A percentile compares a stretch with the other conserved stretches of the same genome.
These are phyloP conservation scores for Pelochelys cantorii DNA, from an alignment of 2,797 vertebrate genomes.

Conservation along the genomic window DNA sequence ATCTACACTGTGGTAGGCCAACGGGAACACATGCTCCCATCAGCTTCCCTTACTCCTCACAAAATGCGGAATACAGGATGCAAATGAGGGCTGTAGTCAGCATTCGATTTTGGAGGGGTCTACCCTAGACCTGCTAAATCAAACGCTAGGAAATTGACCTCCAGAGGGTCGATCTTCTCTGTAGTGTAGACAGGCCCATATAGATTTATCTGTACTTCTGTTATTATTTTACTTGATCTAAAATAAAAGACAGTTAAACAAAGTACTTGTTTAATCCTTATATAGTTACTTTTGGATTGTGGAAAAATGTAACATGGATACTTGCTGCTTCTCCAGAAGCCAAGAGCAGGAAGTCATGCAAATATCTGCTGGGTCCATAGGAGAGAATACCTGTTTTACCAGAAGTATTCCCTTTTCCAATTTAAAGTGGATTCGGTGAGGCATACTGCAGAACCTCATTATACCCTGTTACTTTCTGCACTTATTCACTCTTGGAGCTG, in stretches of 20 bases:
- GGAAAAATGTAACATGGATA: not conserved
- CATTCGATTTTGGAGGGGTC: too few species aligned
- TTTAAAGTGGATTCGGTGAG: not conserved
- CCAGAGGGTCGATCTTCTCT: too few species aligned
- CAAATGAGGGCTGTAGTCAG: too few species aligned
- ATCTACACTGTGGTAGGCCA: too few species aligned
- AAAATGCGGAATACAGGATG: too few species aligned
- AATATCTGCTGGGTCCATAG: not conserved
- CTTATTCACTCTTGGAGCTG: not conserved
- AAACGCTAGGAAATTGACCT: too few species aligned
- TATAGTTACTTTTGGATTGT: rapidly evolving
- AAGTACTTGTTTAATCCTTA: not conserved
- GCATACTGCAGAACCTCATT: not conserved
- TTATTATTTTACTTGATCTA: not conserved
- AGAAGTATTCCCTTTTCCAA: not conserved
- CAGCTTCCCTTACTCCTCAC: too few species aligned
- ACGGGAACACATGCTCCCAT: too few species aligned
- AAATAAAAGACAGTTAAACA: not conserved
- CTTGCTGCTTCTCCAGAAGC: not conserved
- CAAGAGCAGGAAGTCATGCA: not conserved
- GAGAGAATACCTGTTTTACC: not conserved
- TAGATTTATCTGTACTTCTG: not conserved
- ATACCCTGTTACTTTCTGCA: not conserved
- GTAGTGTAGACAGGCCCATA: too few species aligned
- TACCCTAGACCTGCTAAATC: too few species aligned